Conservation (phyloP, 92 coral and sea anemone species). For the Bergia sp. region DNA sequence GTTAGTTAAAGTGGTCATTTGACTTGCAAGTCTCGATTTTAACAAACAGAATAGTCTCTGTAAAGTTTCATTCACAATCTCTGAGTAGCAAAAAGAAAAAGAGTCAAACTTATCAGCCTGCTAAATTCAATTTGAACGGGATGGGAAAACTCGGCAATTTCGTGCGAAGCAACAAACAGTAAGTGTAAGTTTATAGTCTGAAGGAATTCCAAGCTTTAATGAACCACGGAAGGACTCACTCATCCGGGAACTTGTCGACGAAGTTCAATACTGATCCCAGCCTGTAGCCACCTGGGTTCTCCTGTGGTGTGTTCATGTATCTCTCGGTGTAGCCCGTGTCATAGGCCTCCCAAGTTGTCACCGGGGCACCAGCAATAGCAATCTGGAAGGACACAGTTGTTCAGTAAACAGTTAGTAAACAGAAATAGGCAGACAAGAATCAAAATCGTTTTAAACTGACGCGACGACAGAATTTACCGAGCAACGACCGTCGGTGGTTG, state of each 20-base stretch:
- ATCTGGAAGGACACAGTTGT: constrained; percentile 57
- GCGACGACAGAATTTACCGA: no score
- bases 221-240: constrained; percentile 64
- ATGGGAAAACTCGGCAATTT: background rate
- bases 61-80: no score
- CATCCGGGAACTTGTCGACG: constrained; percentile 89
- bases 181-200: background rate
- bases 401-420: background rate
- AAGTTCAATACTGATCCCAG: constrained; percentile 87
- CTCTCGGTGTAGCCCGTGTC: constrained; percentile 99
- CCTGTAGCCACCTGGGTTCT: constrained; percentile 81
- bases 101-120: background rate
- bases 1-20: no score
- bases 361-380: constrained; percentile 98
- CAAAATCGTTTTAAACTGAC: no score
- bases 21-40: no score
- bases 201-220: no score
- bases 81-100: no score
- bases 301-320: constrained; percentile 95
- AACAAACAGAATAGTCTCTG: no score
- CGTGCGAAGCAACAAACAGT: background rate
- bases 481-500: no score
- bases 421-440: background rate
- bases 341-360: constrained; percentile 97
- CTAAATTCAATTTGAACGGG: background rate